Evolutionary conservation across 2,113 vertebrate species (phyloP), one percentile per base, ranked within the genome.

Genomic region (Amblyopsis rosae): DNA sequence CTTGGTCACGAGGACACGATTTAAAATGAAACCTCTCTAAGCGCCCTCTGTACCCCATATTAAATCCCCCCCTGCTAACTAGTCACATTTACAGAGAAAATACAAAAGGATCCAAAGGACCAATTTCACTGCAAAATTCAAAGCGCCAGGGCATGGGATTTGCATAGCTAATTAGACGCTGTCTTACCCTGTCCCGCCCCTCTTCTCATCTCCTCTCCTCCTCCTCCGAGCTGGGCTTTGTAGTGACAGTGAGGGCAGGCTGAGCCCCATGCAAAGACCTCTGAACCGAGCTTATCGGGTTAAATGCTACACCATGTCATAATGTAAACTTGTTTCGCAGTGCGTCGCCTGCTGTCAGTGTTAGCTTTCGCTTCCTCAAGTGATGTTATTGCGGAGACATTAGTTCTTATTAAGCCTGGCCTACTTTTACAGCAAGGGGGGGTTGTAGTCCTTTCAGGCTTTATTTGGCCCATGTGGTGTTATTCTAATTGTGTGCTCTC

Each of bases 121-220:
- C 86, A 90, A 80, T 89, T 87, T 87, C 83, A 83, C 86, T 86
- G 86, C 77, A 83, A 72, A 88, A 90, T 86, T 87, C 82, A 82
- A 91, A 90, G 85, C 84, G 55, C 70, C 88, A 79, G 82, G 76
- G 85, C 67, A 80, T 9, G 68, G 89, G 88, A 73, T 62, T 90
- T 88, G 76, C 86, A 89, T 92, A 88, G 86, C 87, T 94, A 92
- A 93, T 92, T 91, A 88, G 90, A 92, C 70, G 65, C 82, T 75
- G 60, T 77, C 75, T 70, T 59, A 67, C 56, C 75, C 59, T 8
- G 50, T 71, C 62, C 57, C 70, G 78, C 77, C 60, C 62, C 75
- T 70, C 62, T 5, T 61, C n/a, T 47, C 1, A 48, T 16, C 55
- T 15, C 49, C 46, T 61, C 58, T 47, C 58, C 68, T 57, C 81